Evolutionary conservation across 2,888 invertebrate genomes (phyloP).

Genomic region (Cosmorhoe ocellata): DNA sequence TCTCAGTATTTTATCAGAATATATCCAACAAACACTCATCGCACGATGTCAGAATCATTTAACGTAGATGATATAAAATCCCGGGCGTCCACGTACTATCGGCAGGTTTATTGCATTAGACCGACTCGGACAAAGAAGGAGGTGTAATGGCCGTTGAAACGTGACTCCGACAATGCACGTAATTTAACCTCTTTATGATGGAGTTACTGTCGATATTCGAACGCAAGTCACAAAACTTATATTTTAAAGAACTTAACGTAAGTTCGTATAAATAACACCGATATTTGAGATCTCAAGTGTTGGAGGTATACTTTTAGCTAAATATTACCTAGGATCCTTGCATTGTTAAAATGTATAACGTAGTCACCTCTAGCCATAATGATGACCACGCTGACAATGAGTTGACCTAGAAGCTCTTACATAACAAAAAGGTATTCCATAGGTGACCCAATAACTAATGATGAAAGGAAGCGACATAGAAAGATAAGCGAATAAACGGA

Average conservation of each 20-base stretch:
- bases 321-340: too few species aligned
- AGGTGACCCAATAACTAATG: too few species aligned
- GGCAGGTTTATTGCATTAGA: slow-evolving; percentile 28
- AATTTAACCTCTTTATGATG: slow-evolving; percentile 23
- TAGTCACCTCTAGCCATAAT: too few species aligned
- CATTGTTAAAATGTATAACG: too few species aligned
- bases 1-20: too few species aligned
- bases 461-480: not conserved
- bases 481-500: not conserved
- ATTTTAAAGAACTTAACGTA: not conserved
- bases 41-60: slow-evolving; percentile 15
- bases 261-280: too few species aligned
- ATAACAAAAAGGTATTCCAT: too few species aligned
- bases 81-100: slow-evolving; percentile 16
- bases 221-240: slow-evolving; percentile 1
- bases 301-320: too few species aligned
- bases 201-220: slow-evolving; percentile 10
- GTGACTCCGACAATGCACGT: slow-evolving; percentile 33
- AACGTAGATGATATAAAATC: slow-evolving; percentile 20
- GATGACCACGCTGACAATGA: too few species aligned
- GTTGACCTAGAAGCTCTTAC: too few species aligned
- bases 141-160: slow-evolving; percentile 31
- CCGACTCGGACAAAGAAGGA: slow-evolving; percentile 31
- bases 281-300: too few species aligned
- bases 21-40: too few species aligned